Evolutionary conservation across 2,888 invertebrate species (phyloP).

Genomic region (Limnephilus marmoratus): DNA sequence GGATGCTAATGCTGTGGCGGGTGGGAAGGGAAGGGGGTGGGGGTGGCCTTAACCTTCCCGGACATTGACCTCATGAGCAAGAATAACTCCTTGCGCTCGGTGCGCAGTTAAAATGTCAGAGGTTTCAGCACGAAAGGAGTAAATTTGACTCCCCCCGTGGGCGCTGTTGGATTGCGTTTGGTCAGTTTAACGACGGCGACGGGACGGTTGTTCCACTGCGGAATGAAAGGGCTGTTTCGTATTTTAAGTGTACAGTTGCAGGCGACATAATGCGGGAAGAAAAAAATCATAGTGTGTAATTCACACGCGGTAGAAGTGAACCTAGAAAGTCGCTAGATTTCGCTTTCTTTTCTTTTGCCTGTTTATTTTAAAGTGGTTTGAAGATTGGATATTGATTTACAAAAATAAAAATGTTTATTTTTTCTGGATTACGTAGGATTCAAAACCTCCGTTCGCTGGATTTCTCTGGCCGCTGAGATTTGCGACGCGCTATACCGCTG

Average conservation of each 20-base stretch:
- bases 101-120: conserved; percentile 53
- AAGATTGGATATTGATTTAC: too few species aligned
- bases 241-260: neutral
- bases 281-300: too few species aligned
- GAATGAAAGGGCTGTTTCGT: conserved; percentile 4
- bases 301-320: too few species aligned
- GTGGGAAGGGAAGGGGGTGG: neutral
- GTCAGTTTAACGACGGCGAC: conserved; percentile 40
- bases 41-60: conserved; percentile 59
- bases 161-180: conserved; percentile 25
- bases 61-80: conserved; percentile 53
- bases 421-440: too few species aligned
- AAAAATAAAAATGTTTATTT: too few species aligned
- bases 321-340: too few species aligned
- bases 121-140: conserved; percentile 9
- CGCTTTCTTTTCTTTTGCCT: too few species aligned
- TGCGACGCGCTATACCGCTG: too few species aligned
- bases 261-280: neutral
- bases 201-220: conserved; percentile 1
- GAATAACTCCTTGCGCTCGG: conserved; percentile 43
- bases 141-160: conserved; percentile 21
- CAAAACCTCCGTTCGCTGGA: too few species aligned
- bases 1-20: neutral
- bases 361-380: too few species aligned
- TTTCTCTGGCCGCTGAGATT: too few species aligned